Percentiles rank a stretch among this genome's conserved stretches.
phyloP scores from a whole-genome alignment of 2,113 vertebrate genomes.

The Synchiropus splendidus region DNA sequence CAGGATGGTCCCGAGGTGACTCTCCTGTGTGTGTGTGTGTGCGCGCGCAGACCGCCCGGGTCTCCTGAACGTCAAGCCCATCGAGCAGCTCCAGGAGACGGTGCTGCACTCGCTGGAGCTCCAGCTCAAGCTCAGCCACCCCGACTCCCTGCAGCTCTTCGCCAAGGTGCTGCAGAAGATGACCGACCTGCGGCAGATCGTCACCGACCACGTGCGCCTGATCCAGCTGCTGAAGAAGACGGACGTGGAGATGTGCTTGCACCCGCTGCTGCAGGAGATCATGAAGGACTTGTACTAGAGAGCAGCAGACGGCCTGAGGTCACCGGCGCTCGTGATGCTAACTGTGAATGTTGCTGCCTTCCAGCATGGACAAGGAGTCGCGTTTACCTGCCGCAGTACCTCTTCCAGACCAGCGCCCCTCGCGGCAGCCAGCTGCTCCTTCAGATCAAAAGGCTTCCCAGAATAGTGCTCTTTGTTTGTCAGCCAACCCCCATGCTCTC shows the following conservation, averaged over 20 bases:
- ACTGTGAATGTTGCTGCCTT: constrained; percentile 8
- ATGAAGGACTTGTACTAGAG: constrained; percentile 94
- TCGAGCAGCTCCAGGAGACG: constrained; percentile 93
- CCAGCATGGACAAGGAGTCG: constrained; percentile 24
- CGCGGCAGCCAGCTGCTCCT: too few relatives aligned
- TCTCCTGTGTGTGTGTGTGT: too few relatives aligned
- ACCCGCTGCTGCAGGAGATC: constrained; percentile 95
- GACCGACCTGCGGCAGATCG: constrained; percentile 97
- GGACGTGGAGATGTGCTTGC: constrained; percentile 87
- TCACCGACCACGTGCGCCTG: constrained; percentile 90
- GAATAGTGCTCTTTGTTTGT: too few relatives aligned
- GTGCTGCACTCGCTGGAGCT: constrained; percentile 91
- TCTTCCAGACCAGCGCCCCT: too few relatives aligned
- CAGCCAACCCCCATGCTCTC: too few relatives aligned
- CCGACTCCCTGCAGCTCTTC: constrained; percentile 89
- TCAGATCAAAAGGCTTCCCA: too few relatives aligned
- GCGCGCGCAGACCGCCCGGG: constrained; percentile 91
- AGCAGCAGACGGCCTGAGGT: constrained; percentile 8
- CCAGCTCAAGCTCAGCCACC: constrained; percentile 92
- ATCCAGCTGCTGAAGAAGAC: constrained; percentile 91
- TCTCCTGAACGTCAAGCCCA: constrained; percentile 91
- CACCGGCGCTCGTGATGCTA: too few relatives aligned
- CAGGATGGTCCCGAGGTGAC: background rate
- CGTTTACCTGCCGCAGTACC: too few relatives aligned
- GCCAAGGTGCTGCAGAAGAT: constrained; percentile 98